Evolutionary conservation across 2,888 invertebrate genomes (phyloP).

Genomic region (Phymatocera aterrima): DNA sequence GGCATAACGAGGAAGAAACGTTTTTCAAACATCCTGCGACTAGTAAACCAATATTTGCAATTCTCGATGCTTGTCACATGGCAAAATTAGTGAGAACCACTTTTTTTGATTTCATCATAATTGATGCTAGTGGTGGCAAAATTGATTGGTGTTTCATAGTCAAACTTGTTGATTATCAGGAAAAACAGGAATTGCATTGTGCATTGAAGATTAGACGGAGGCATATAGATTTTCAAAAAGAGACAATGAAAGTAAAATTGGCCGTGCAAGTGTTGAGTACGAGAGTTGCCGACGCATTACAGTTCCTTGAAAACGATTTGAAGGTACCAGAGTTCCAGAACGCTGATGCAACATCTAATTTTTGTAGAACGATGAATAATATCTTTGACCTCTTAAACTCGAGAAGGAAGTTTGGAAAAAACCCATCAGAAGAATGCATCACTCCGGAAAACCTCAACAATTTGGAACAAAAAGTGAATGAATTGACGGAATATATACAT

Average conservation of each 20-base stretch:
- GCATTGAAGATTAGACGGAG: too few species aligned
- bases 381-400: constrained; percentile 32
- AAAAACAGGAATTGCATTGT: too few species aligned
- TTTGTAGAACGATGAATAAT: constrained; percentile 35
- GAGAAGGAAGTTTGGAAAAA: constrained; percentile 7
- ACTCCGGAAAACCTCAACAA: constrained; percentile 20
- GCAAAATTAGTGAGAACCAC: constrained; percentile 31
- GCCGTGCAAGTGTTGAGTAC: too few species aligned
- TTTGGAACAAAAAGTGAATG: neutral
- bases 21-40: constrained; percentile 29
- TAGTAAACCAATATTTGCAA: neutral
- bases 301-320: constrained; percentile 7
- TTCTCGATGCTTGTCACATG: constrained; percentile 44
- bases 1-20: constrained; percentile 3
- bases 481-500: neutral
- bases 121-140: constrained; percentile 29
- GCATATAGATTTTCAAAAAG: too few species aligned
- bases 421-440: constrained; percentile 16
- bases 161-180: too few species aligned
- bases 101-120: constrained; percentile 14
- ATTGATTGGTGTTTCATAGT: neutral
- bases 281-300: too few species aligned
- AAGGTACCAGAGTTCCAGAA: constrained; percentile 10
- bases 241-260: too few species aligned
- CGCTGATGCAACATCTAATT: constrained; percentile 25